Evolutionary conservation across 2,113 vertebrate species (phyloP), one percentile per base, ranked within the genome.

Genomic region (Uria lomvia): DNA sequence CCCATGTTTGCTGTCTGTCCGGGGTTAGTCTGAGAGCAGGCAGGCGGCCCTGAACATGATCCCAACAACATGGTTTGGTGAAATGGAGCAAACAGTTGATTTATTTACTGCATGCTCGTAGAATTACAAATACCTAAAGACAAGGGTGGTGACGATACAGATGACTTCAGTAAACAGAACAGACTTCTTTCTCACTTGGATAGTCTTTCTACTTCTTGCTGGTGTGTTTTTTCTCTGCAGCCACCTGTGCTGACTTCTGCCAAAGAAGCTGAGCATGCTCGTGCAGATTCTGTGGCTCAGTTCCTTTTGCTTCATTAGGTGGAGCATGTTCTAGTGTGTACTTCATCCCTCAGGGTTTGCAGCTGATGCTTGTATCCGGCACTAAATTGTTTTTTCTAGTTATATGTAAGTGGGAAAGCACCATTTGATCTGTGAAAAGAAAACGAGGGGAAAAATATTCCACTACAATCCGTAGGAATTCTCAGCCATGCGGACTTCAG

Each of bases 1-100:
- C 26, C 21, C 0, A 0, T 18, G 56, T 63, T 86, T 10, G 1
- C 30, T 91, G 43, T 34, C 66, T 40, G 16, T 29, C 72, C 2
- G 1, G 60, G 8, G 16, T 72, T 74, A 53, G 43, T 74, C 66
- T 76, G 59, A 76, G 43, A 77, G 58, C 60, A 53, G 17, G 60
- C 34, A 21, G 43, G 30, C 23, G 24, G 40, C 73, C 53, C 42
- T 55, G 34, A 79, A 13, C 52, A 11, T 65, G 77, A 40, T 85
- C n/a, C 26, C 52, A 60, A 3, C 26, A 65, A 23, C 8, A 3
- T 20, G 26, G 29, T 59, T 79, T 56, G 29, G 49, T 65, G 43
- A 75, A 85, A 52, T 24, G 32, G 30, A 89, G 12, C 36, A 60
- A 50, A 9, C 20, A 80, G 23, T 45, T 80, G 52, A 43, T 88